Conservation (phyloP, 2,113 vertebrate species). For the Neolamprologus ventralis region DNA sequence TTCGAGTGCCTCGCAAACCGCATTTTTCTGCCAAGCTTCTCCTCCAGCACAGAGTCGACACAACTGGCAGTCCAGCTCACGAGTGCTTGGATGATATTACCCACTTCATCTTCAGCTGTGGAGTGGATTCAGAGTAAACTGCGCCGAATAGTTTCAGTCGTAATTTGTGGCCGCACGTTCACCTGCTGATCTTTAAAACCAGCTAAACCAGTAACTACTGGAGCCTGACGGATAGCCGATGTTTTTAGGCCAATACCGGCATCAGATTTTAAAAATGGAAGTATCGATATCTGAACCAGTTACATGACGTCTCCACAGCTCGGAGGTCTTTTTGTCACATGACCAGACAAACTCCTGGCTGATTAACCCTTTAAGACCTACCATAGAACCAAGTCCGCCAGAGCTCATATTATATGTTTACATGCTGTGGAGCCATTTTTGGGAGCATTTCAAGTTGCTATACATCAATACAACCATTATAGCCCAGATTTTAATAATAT, state of each 20-base stretch:
- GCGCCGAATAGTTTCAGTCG: accelerated
- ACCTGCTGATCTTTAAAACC: neutral
- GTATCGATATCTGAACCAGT: accelerated
- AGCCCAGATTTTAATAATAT: accelerated
- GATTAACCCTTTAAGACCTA: neutral
- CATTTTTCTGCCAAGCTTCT: neutral
- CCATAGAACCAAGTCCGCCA: accelerated
- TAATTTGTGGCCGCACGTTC: accelerated
- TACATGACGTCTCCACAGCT: neutral
- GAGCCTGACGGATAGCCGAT: neutral
- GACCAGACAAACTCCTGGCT: neutral
- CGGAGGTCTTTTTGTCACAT: neutral
- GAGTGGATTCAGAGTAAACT: neutral
- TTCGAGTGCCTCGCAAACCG: neutral
- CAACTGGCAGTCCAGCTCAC: neutral
- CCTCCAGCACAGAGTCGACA: neutral
- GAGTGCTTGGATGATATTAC: neutral
- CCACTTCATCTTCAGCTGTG: neutral
- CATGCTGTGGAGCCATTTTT: too few species aligned
- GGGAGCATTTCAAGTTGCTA: too few species aligned
- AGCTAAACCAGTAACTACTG: neutral
- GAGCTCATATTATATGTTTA: accelerated
- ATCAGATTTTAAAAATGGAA: neutral
- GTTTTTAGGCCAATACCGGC: accelerated
- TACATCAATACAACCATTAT: accelerated